A percentile compares a stretch with the other conserved stretches of the same genome.
phyloP scores from a whole-genome alignment of 1,140 invertebrate genomes.

The Kradibia gibbosae region DNA sequence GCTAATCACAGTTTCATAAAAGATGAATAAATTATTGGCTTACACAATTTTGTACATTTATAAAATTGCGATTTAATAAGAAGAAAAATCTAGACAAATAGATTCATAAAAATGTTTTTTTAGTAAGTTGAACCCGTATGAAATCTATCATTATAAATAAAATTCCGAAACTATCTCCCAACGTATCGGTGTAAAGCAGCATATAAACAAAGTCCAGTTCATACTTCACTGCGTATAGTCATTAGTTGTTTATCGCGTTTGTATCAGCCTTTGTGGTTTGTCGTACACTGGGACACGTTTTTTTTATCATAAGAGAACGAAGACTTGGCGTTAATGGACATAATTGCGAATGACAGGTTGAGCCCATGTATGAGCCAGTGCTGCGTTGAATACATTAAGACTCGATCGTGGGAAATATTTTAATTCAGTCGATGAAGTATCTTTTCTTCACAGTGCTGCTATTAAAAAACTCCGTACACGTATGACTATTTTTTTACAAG shows the following conservation, averaged over 20 bases:
- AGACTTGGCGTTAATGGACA: constrained; percentile 42
- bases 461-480: background rate
- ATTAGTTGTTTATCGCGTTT: constrained; percentile 17
- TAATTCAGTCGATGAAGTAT: constrained; percentile 8
- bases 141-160: background rate
- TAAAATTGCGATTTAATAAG: too few relatives aligned
- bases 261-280: constrained; percentile 25
- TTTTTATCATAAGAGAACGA: constrained; percentile 14
- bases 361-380: background rate
- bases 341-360: constrained; percentile 51
- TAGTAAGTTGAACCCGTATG: too few relatives aligned
- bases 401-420: constrained; percentile 43
- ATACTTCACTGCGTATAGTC: constrained; percentile 10
- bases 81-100: too few relatives aligned
- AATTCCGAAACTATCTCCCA: background rate
- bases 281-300: background rate
- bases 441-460: background rate
- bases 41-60: too few relatives aligned
- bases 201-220: background rate
- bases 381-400: constrained; percentile 6
- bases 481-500: background rate
- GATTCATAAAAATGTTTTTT: too few relatives aligned
- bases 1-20: too few relatives aligned
- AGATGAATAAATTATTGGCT: too few relatives aligned
- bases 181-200: too few relatives aligned